phyloP scores from a whole-genome alignment of 2,113 vertebrate genomes.

The Castor canadensis region DNA sequence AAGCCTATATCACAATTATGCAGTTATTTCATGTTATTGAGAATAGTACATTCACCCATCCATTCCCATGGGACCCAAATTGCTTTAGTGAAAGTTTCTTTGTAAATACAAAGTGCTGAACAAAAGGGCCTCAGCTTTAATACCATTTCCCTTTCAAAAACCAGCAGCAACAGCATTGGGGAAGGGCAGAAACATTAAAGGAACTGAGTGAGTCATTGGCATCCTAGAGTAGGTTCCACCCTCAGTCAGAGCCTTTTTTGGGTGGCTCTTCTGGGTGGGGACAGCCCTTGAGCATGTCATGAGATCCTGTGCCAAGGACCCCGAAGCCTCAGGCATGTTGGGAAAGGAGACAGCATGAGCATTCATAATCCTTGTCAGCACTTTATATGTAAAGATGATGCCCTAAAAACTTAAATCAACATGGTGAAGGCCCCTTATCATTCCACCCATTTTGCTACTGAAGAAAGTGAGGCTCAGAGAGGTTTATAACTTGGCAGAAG shows the following conservation, averaged over 20 bases:
- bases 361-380: accelerated
- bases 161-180: not conserved
- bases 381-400: not conserved
- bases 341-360: not conserved
- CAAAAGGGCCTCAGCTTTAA: not conserved
- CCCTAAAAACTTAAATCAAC: not conserved
- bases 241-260: not conserved
- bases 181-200: too few relatives aligned
- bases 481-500: not conserved
- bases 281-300: not conserved
- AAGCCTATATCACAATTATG: not conserved
- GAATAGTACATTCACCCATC: not conserved
- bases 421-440: too few relatives aligned
- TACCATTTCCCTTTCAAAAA: not conserved
- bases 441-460: not conserved
- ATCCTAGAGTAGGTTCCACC: accelerated
- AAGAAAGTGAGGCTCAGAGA: not conserved
- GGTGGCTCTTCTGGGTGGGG: not conserved
- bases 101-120: not conserved
- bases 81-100: not conserved
- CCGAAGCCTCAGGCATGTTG: not conserved
- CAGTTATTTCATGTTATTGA: not conserved
- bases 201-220: not conserved
- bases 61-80: not conserved
- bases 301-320: too few relatives aligned